Percentiles rank a stretch among this genome's conserved stretches.
phyloP scores from a whole-genome alignment of 2,797 vertebrate genomes.

The Capromys pilorides region DNA sequence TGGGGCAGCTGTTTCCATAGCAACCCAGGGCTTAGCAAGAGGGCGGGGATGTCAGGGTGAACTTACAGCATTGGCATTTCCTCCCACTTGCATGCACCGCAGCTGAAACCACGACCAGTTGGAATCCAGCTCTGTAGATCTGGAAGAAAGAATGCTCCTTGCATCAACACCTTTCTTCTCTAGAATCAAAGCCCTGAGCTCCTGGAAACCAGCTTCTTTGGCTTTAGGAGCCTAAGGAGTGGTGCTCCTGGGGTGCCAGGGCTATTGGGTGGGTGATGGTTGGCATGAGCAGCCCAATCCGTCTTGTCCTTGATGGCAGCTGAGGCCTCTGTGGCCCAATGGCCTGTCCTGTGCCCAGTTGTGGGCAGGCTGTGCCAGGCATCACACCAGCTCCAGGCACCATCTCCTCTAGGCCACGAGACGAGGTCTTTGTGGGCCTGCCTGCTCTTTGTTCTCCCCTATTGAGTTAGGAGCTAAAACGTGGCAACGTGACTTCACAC shows the following conservation, averaged over 20 bases:
- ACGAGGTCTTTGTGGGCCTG: neutral
- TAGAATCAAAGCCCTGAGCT: neutral
- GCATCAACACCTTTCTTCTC: neutral
- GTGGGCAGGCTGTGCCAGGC: neutral
- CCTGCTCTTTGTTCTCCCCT: neutral
- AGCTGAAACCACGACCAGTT: conserved; percentile 99
- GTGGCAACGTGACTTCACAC: neutral
- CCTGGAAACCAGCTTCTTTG: neutral
- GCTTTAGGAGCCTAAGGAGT: neutral
- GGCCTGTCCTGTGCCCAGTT: neutral
- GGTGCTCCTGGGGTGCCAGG: neutral
- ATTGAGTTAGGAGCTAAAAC: neutral
- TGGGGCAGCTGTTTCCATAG: fast-evolving
- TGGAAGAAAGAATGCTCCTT: conserved; percentile 77
- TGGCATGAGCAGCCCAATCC: neutral
- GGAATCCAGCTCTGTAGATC: conserved; percentile 97
- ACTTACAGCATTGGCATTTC: conserved; percentile 94
- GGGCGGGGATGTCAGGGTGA: neutral
- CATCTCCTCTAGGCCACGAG: neutral
- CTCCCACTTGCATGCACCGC: conserved; percentile 98
- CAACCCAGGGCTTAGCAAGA: fast-evolving
- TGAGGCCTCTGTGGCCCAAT: fast-evolving
- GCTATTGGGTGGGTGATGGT: fast-evolving
- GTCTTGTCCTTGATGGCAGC: neutral
- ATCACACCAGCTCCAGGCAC: no score